These are phyloP conservation scores for Actias luna DNA, from an alignment of 2,888 invertebrate genomes.

Conservation along the genomic window DNA sequence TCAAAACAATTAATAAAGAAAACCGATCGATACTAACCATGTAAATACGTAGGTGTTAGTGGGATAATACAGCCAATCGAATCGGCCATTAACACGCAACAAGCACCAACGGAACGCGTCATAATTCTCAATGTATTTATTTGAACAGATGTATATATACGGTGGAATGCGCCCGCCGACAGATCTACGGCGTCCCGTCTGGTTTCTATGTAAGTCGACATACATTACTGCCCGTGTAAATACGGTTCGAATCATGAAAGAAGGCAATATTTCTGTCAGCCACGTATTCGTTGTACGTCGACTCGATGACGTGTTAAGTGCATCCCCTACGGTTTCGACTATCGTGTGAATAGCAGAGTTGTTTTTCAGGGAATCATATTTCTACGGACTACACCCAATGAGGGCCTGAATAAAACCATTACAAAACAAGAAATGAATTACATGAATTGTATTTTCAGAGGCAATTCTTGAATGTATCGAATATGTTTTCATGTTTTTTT, in stretches of 20 bases:
- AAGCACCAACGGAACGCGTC: slow-evolving; percentile 24
- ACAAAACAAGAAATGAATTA: background rate
- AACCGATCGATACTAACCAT: background rate
- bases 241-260: slow-evolving; percentile 49
- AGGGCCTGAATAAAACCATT: background rate
- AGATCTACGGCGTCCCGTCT: slow-evolving; percentile 54
- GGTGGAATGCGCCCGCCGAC: slow-evolving; percentile 48
- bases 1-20: background rate
- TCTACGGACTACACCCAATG: background rate
- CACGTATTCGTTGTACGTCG: background rate
- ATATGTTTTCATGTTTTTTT: too few relatives aligned
- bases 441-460: background rate
- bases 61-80: slow-evolving; percentile 8
- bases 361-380: background rate
- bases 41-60: slow-evolving; percentile 12
- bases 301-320: slow-evolving; percentile 4
- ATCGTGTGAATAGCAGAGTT: background rate
- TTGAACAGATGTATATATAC: slow-evolving; percentile 54
- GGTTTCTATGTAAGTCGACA: slow-evolving; percentile 66
- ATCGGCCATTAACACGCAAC: slow-evolving; percentile 6
- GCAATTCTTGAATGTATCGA: background rate
- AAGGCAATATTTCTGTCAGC: slow-evolving; percentile 54
- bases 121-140: slow-evolving; percentile 52
- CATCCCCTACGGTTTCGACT: background rate
- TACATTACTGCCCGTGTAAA: slow-evolving; percentile 65